Evolutionary conservation across 53 echinoderm and acorn worm genomes (phyloP).

Genomic region (Astropecten irregularis): DNA sequence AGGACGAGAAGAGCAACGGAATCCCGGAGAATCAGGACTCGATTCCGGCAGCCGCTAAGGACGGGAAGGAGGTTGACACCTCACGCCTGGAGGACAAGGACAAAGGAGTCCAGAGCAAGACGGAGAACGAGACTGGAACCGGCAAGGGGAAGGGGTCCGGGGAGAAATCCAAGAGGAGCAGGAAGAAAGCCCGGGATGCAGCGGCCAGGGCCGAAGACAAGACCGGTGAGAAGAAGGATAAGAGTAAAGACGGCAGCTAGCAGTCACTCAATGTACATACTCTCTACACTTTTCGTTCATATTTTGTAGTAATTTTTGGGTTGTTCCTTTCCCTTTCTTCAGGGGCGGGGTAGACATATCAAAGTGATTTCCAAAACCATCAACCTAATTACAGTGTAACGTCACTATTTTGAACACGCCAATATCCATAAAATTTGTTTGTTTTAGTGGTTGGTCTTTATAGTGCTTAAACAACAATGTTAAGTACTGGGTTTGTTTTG

Average conservation of each 20-base stretch:
- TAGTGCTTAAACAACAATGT: too few relatives aligned
- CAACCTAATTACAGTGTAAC: too few relatives aligned
- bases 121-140: slow-evolving; percentile 28
- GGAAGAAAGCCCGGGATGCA: slow-evolving; percentile 77
- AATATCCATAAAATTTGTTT: too few relatives aligned
- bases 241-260: slow-evolving; percentile 32
- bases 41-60: slow-evolving; percentile 29
- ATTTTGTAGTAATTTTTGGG: not conserved
- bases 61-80: slow-evolving; percentile 48
- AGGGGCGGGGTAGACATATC: too few relatives aligned
- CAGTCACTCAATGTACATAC: not conserved
- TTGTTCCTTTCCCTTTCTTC: not conserved
- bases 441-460: too few relatives aligned
- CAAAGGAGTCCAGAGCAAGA: slow-evolving; percentile 22
- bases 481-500: too few relatives aligned
- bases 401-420: too few relatives aligned
- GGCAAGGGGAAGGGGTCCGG: slow-evolving; percentile 18
- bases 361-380: too few relatives aligned
- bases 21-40: not conserved
- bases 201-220: slow-evolving; percentile 70
- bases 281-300: not conserved
- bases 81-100: slow-evolving; percentile 49
- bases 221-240: slow-evolving; percentile 35
- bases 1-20: slow-evolving; percentile 11
- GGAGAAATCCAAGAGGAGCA: slow-evolving; percentile 75